phyloP scores from a whole-genome alignment of 2,888 invertebrate species.

The Ennomos erosarius region DNA sequence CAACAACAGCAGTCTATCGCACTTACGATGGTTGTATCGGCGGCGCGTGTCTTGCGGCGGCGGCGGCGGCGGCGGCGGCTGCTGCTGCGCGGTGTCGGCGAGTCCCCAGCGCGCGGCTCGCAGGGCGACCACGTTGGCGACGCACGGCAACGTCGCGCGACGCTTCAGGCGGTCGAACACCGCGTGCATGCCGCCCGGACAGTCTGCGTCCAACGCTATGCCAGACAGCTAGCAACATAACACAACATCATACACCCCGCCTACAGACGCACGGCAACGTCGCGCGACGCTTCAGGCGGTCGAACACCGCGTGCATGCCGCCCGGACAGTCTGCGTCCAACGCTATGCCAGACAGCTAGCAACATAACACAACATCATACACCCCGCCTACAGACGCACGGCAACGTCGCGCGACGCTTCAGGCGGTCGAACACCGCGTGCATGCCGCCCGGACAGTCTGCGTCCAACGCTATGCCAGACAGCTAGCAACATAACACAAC shows the following conservation, averaged over 20 bases:
- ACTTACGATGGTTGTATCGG: slow-evolving; percentile 35
- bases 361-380: too few relatives aligned
- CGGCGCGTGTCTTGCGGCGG: slow-evolving; percentile 38
- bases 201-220: slow-evolving; percentile 82
- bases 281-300: slow-evolving; percentile 72
- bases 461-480: slow-evolving; percentile 81
- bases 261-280: slow-evolving; percentile 66
- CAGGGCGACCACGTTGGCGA: slow-evolving; percentile 72
- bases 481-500: too few relatives aligned
- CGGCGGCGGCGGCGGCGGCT: slow-evolving; percentile 34
- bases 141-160: slow-evolving; percentile 64
- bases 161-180: slow-evolving; percentile 77
- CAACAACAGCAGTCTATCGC: neutral
- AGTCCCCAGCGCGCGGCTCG: slow-evolving; percentile 79
- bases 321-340: slow-evolving; percentile 80
- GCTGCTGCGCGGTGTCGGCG: slow-evolving; percentile 61
- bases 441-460: slow-evolving; percentile 79
- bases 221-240: too few relatives aligned
- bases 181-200: slow-evolving; percentile 75
- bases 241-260: too few relatives aligned
- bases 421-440: slow-evolving; percentile 78
- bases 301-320: slow-evolving; percentile 79
- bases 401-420: slow-evolving; percentile 64
- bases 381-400: too few relatives aligned
- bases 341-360: slow-evolving; percentile 80